phyloP scores from a whole-genome alignment of 1,140 invertebrate species.

The Onthophagus taurus region DNA sequence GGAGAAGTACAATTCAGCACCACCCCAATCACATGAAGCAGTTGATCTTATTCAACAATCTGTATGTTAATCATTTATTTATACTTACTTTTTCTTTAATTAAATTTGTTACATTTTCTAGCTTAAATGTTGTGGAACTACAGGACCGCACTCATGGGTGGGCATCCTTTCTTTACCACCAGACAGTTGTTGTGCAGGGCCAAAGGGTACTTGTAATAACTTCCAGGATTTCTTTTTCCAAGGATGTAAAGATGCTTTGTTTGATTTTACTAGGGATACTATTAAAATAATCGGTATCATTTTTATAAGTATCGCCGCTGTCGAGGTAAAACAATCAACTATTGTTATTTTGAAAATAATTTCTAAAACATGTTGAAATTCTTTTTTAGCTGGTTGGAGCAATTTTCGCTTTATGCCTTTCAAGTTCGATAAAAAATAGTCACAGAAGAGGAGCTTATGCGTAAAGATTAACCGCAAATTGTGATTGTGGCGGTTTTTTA shows the following conservation, averaged over 20 bases:
- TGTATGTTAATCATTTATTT: slow-evolving; percentile 33
- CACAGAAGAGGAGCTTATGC: slow-evolving; percentile 31
- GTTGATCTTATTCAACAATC: slow-evolving; percentile 43
- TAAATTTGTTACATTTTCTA: slow-evolving; percentile 54
- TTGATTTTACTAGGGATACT: slow-evolving; percentile 39
- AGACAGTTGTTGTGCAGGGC: slow-evolving; percentile 7
- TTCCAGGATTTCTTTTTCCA: background rate
- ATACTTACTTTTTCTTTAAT: slow-evolving; percentile 36
- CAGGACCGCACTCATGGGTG: slow-evolving; percentile 4
- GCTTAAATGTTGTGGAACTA: background rate
- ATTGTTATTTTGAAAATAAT: background rate
- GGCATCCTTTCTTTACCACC: no score
- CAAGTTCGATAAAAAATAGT: slow-evolving; percentile 34
- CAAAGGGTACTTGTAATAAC: background rate
- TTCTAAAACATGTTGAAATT: slow-evolving; percentile 1
- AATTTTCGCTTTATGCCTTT: slow-evolving; percentile 31
- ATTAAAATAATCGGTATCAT: slow-evolving; percentile 51
- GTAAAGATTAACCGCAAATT: slow-evolving; percentile 3
- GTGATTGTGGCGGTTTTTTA: background rate
- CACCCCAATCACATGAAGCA: slow-evolving; percentile 28
- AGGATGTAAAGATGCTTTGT: slow-evolving; percentile 29
- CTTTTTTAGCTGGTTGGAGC: slow-evolving; percentile 36
- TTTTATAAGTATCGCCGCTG: slow-evolving; percentile 54
- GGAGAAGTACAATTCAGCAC: slow-evolving; percentile 36
- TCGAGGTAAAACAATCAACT: slow-evolving; percentile 46